Evolutionary conservation across 2,888 invertebrate genomes (phyloP).

Genomic region (Alcis repandata): DNA sequence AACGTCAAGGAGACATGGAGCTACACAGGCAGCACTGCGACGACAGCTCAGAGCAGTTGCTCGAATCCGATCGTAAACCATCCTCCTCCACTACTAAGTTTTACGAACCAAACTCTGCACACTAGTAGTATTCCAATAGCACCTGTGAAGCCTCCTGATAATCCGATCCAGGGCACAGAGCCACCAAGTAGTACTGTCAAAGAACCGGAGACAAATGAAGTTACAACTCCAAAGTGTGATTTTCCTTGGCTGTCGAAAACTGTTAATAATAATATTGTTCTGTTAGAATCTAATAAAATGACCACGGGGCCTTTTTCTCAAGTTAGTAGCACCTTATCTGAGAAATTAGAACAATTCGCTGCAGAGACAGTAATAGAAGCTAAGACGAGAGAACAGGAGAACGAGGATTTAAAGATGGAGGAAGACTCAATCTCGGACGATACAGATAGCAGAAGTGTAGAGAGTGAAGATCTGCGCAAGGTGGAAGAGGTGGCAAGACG

Average conservation of each 20-base stretch:
- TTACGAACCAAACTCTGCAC: constrained; percentile 71
- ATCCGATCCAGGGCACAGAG: constrained; percentile 81
- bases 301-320: constrained; percentile 78
- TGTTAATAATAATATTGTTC: constrained; percentile 79
- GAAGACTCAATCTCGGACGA: constrained; percentile 54
- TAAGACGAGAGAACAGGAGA: constrained; percentile 43
- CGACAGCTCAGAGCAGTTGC: constrained; percentile 58
- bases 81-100: constrained; percentile 73
- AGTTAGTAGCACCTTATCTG: constrained; percentile 73
- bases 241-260: constrained; percentile 83
- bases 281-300: constrained; percentile 73
- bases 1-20: constrained; percentile 83
- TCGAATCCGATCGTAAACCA: constrained; percentile 75
- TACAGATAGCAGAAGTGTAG: constrained; percentile 40
- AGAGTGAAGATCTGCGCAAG: constrained; percentile 63
- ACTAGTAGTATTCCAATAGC: constrained; percentile 82
- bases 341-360: constrained; percentile 67
- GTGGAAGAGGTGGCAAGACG: constrained; percentile 75
- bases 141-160: constrained; percentile 81
- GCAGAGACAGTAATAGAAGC: constrained; percentile 47
- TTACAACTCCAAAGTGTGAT: constrained; percentile 74
- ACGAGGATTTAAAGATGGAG: constrained; percentile 39
- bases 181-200: constrained; percentile 82
- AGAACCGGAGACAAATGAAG: constrained; percentile 70
- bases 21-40: constrained; percentile 42